These are phyloP conservation scores for Ascidia mentula DNA, from an alignment of 23 tunicate genomes.

Conservation along the genomic window DNA sequence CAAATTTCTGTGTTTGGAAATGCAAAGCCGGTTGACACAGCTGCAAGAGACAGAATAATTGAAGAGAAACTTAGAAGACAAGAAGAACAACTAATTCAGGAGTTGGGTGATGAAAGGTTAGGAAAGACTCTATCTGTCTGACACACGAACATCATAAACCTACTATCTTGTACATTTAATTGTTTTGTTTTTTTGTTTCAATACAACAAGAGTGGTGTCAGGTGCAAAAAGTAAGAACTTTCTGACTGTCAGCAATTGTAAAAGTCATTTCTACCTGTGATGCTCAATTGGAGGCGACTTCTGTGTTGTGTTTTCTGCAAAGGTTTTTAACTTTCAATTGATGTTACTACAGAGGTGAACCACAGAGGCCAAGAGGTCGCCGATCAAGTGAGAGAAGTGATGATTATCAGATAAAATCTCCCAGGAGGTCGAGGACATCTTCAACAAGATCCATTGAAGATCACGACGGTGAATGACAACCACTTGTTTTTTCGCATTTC, in stretches of 20 bases:
- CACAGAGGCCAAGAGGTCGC: conserved; percentile 30
- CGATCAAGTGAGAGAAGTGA: conserved; percentile 72
- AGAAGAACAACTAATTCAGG: not conserved
- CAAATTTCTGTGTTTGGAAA: conserved; percentile 64
- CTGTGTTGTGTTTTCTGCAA: not conserved
- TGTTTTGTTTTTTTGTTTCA: too few species aligned
- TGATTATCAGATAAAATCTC: conserved; percentile 59
- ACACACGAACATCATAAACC: too few species aligned
- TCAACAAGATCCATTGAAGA: conserved; percentile 54
- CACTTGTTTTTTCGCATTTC: too few species aligned
- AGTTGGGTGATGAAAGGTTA: conserved; percentile 8
- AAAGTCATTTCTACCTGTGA: too few species aligned
- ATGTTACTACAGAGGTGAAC: not conserved
- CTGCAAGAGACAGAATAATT: conserved; percentile 59
- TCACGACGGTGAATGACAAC: conserved; percentile 24
- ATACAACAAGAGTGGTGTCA: too few species aligned
- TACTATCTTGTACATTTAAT: too few species aligned
- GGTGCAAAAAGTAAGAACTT: too few species aligned
- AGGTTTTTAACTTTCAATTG: not conserved
- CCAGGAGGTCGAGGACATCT: conserved; percentile 47
- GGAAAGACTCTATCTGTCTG: not conserved
- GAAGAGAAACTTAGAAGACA: conserved; percentile 70
- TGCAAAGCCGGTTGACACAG: conserved; percentile 97
- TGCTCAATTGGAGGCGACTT: too few species aligned
- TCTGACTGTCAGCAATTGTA: too few species aligned